Evolutionary conservation across 2,888 invertebrate genomes (phyloP).

Genomic region (Lithosia quadra): DNA sequence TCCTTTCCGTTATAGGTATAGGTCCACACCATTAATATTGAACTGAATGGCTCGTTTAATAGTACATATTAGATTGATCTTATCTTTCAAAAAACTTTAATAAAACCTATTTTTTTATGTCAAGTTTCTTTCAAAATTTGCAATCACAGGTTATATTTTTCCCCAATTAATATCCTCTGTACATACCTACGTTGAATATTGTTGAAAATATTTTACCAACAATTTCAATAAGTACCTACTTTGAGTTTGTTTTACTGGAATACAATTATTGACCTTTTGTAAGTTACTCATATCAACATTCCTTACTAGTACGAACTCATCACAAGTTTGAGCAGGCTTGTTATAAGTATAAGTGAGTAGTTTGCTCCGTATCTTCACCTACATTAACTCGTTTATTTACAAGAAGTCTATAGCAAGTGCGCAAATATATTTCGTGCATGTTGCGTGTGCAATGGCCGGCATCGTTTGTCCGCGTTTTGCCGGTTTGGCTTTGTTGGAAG

Average conservation of each 20-base stretch:
- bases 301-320: background rate
- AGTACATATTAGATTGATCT: no score
- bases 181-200: no score
- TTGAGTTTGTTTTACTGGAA: background rate
- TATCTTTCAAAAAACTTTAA: no score
- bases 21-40: no score
- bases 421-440: slow-evolving; percentile 52
- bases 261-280: background rate
- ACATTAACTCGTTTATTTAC: slow-evolving; percentile 23
- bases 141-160: no score
- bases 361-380: slow-evolving; percentile 14
- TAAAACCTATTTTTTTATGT: no score
- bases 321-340: background rate
- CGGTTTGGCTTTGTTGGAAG: slow-evolving; percentile 50
- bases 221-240: no score
- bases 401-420: slow-evolving; percentile 34
- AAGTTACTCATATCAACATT: background rate
- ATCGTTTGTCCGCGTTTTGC: slow-evolving; percentile 30
- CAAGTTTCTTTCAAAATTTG: no score
- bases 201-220: no score
- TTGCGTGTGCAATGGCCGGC: slow-evolving; percentile 50
- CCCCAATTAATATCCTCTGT: no score
- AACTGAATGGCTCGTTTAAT: no score
- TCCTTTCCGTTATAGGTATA: no score
- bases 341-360: background rate